These are phyloP conservation scores for Euclidia mi DNA, from an alignment of 2,888 invertebrate genomes.

Conservation along the genomic window DNA sequence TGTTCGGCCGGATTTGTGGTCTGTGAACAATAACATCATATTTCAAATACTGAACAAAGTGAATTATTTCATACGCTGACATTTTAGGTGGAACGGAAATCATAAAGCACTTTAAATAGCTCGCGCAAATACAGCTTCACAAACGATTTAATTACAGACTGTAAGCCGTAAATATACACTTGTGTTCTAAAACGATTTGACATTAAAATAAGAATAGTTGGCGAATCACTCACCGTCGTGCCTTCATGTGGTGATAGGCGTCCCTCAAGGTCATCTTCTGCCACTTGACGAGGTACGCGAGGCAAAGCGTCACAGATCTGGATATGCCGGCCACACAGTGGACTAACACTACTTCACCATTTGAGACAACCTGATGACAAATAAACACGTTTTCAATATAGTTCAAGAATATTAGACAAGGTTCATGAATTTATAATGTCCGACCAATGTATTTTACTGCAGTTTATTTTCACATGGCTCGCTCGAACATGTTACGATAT, in stretches of 20 bases:
- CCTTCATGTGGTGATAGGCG: slow-evolving; percentile 94
- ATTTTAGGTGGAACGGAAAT: slow-evolving; percentile 35
- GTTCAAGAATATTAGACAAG: background rate
- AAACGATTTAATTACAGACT: slow-evolving; percentile 17
- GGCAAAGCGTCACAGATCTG: slow-evolving; percentile 95
- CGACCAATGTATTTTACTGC: no score
- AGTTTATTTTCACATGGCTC: no score
- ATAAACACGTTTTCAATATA: background rate
- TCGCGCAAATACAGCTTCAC: slow-evolving; percentile 24
- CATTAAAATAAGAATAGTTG: background rate
- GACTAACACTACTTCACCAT: slow-evolving; percentile 94
- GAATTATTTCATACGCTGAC: slow-evolving; percentile 24
- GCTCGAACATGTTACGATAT: background rate
- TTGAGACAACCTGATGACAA: slow-evolving; percentile 86
- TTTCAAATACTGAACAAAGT: background rate
- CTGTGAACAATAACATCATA: slow-evolving; percentile 64
- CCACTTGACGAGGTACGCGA: slow-evolving; percentile 97
- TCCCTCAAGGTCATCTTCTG: slow-evolving; percentile 93
- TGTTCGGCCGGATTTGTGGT: slow-evolving; percentile 96
- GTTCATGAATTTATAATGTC: no score
- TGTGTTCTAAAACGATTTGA: background rate
- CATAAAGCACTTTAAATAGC: slow-evolving; percentile 40
- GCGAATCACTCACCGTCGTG: slow-evolving; percentile 84
- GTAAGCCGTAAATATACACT: slow-evolving; percentile 13
- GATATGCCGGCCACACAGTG: slow-evolving; percentile 98